Evolutionary conservation across 2,113 vertebrate species (phyloP).

Genomic region (Pelobates fuscus): DNA sequence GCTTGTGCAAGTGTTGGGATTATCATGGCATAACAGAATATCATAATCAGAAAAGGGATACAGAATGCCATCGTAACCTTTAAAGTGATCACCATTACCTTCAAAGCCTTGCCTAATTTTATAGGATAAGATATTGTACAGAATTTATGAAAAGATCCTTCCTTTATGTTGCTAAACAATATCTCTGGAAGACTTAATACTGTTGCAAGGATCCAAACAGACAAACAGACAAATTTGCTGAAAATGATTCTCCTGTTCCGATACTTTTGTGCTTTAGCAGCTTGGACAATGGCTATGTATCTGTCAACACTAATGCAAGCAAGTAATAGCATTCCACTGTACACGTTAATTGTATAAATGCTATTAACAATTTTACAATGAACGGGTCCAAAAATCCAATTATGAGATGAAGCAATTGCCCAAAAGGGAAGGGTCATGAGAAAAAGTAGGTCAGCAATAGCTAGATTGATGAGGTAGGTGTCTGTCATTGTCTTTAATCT

Average conservation of each 20-base stretch:
- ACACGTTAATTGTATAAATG: constrained; percentile 88
- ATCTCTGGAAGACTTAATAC: constrained; percentile 82
- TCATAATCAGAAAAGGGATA: constrained; percentile 78
- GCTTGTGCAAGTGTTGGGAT: constrained; percentile 79
- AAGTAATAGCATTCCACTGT: constrained; percentile 83
- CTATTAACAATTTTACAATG: constrained; percentile 78
- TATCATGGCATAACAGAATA: constrained; percentile 81
- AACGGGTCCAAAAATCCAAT: constrained; percentile 74
- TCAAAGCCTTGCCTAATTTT: constrained; percentile 55
- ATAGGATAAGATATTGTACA: constrained; percentile 72
- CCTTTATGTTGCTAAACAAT: constrained; percentile 70
- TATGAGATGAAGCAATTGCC: constrained; percentile 69
- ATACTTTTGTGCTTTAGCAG: constrained; percentile 71
- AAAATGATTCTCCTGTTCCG: constrained; percentile 70
- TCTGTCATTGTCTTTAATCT: constrained; percentile 84
- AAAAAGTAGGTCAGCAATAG: constrained; percentile 85
- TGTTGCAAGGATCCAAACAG: constrained; percentile 71
- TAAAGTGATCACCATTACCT: constrained; percentile 70
- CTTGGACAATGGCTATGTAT: constrained; percentile 80
- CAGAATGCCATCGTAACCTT: constrained; percentile 83
- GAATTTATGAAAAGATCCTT: fast-evolving
- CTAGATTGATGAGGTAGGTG: constrained; percentile 81
- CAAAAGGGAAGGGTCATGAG: constrained; percentile 86
- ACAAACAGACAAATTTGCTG: constrained; percentile 74
- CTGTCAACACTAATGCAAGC: constrained; percentile 87